Evolutionary conservation across 2,797 vertebrate species (phyloP).

Genomic region (Pipistrellus pipistrellus): DNA sequence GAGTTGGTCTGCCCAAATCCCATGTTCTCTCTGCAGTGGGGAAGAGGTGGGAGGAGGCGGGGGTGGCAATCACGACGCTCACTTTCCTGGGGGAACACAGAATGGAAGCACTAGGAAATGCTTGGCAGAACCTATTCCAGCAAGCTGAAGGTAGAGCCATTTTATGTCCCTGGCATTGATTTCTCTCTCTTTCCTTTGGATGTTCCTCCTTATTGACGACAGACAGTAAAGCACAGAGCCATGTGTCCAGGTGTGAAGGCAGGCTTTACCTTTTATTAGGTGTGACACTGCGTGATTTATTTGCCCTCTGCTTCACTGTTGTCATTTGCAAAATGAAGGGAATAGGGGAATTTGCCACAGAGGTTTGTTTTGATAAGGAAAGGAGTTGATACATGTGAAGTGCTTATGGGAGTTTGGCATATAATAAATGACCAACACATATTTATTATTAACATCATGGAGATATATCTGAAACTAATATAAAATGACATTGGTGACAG

Average conservation of each 20-base stretch:
- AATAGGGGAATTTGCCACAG: not conserved
- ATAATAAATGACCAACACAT: not conserved
- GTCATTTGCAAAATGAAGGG: not conserved
- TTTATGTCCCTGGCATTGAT: not conserved
- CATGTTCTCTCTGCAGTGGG: not conserved
- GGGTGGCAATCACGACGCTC: rapidly evolving
- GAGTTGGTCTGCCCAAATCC: not conserved
- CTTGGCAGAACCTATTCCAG: not conserved
- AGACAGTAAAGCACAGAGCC: not conserved
- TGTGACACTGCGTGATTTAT: not conserved
- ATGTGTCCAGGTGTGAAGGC: not conserved
- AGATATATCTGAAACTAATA: not conserved
- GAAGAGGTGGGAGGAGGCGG: not conserved
- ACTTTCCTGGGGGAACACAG: not conserved
- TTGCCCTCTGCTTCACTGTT: not conserved
- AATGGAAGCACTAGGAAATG: not conserved
- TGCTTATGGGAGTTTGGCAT: not conserved
- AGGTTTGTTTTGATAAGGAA: constrained; percentile 28
- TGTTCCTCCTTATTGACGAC: not conserved
- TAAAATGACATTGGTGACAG: too few relatives aligned
- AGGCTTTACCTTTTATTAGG: not conserved
- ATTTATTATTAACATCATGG: not conserved
- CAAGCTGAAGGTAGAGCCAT: not conserved
- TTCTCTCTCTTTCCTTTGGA: not conserved
- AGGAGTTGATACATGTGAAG: not conserved